A percentile compares a stretch with the other conserved stretches of the same genome.
These are phyloP conservation scores for Bostrychus sinensis DNA, from an alignment of 2,113 vertebrate genomes.

Conservation along the genomic window DNA sequence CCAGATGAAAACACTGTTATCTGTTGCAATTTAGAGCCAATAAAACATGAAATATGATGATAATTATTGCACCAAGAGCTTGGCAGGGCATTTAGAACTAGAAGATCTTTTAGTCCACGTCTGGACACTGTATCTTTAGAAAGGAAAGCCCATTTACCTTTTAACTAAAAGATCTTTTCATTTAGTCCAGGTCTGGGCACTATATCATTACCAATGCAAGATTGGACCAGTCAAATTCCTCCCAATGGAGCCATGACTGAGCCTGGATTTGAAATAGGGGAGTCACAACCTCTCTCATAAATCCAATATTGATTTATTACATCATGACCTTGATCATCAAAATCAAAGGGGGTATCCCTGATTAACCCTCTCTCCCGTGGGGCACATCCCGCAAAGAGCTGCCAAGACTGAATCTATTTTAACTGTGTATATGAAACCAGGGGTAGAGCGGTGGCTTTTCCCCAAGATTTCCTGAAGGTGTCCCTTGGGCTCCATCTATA, in stretches of 20 bases:
- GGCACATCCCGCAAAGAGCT: neutral
- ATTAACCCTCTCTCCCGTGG: neutral
- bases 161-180: neutral
- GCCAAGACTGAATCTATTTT: conserved; percentile 7
- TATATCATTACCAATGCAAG: neutral
- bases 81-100: too few species aligned
- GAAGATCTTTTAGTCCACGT: too few species aligned
- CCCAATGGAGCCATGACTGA: neutral
- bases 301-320: conserved; percentile 1
- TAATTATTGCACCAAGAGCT: too few species aligned
- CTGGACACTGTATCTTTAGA: too few species aligned
- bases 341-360: conserved; percentile 8
- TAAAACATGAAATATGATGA: too few species aligned
- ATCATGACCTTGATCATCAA: conserved; percentile 4
- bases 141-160: too few species aligned
- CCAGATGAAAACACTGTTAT: too few species aligned
- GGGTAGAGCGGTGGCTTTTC: neutral
- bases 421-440: conserved; percentile 7
- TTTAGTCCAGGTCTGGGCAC: neutral
- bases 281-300: neutral
- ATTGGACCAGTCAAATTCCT: neutral
- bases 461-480: conserved; percentile 5
- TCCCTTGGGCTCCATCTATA: neutral
- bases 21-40: too few species aligned
- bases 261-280: neutral